Conservation (phyloP, 2,888 invertebrate genomes). For the Eurytoma adleriae region DNA sequence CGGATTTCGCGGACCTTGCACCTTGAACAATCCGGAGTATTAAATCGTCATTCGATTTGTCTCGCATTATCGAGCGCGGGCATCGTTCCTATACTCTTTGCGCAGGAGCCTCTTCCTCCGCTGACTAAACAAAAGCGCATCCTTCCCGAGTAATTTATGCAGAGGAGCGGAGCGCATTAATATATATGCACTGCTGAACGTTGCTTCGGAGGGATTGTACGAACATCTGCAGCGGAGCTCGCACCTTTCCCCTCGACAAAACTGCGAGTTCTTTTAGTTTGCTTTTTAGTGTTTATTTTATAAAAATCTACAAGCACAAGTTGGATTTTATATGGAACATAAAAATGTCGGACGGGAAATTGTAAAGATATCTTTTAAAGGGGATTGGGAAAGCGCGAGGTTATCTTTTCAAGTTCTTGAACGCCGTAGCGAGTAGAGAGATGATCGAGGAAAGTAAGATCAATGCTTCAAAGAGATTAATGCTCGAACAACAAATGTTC, state of each 20-base stretch:
- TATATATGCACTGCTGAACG: conserved; percentile 47
- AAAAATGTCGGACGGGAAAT: too few relatives aligned
- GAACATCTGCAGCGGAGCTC: conserved; percentile 45
- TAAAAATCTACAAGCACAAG: too few relatives aligned
- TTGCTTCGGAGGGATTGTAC: conserved; percentile 11
- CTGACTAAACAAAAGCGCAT: conserved; percentile 12
- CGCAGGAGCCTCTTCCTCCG: neutral
- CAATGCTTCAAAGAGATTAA: too few relatives aligned
- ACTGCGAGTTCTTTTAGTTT: neutral
- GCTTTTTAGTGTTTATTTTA: neutral
- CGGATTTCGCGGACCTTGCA: neutral
- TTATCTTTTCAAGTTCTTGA: too few relatives aligned
- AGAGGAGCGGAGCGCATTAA: conserved; percentile 45
- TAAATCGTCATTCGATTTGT: conserved; percentile 58
- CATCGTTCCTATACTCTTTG: conserved; percentile 3
- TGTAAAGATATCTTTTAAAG: too few relatives aligned
- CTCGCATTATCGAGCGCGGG: conserved; percentile 42
- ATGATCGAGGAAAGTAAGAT: too few relatives aligned
- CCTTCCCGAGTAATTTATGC: conserved; percentile 44
- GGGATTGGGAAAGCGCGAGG: too few relatives aligned
- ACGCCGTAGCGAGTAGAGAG: too few relatives aligned
- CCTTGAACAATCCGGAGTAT: conserved; percentile 40
- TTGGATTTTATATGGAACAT: too few relatives aligned
- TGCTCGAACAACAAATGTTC: too few relatives aligned
- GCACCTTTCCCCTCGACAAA: conserved; percentile 37